These are phyloP conservation scores for Fulmarus glacialis DNA, from an alignment of 2,113 vertebrate species.

Conservation along the genomic window DNA sequence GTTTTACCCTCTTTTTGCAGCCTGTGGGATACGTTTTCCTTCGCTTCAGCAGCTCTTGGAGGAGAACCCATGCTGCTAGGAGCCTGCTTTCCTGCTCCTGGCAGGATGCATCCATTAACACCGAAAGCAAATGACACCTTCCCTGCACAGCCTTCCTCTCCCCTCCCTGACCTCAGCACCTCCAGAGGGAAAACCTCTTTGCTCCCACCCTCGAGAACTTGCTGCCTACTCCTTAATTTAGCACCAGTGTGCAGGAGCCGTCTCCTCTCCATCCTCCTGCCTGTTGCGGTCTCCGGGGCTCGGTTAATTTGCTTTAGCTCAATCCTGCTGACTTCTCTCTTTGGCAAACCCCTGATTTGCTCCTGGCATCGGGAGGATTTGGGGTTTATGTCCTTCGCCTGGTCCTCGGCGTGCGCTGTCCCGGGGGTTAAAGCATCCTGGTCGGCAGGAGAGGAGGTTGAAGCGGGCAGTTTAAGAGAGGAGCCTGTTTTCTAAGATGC, in stretches of 20 bases:
- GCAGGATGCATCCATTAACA: neutral
- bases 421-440: neutral
- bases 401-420: neutral
- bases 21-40: neutral
- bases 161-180: neutral
- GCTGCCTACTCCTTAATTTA: neutral
- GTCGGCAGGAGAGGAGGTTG: neutral
- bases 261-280: neutral
- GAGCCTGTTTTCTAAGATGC: neutral
- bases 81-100: neutral
- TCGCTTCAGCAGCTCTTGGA: neutral
- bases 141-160: neutral
- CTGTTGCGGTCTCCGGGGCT: neutral
- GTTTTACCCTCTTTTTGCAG: neutral
- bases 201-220: neutral
- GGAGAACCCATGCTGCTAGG: neutral
- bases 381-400: neutral
- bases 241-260: neutral
- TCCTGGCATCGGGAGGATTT: neutral
- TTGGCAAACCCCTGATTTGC: neutral
- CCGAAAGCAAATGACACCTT: neutral
- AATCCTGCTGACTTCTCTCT: neutral
- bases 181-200: neutral
- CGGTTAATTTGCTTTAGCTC: neutral
- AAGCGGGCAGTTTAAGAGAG: neutral